These are phyloP conservation scores for Drosophila nigricruria DNA, from an alignment of 2,888 invertebrate species.

Conservation along the genomic window DNA sequence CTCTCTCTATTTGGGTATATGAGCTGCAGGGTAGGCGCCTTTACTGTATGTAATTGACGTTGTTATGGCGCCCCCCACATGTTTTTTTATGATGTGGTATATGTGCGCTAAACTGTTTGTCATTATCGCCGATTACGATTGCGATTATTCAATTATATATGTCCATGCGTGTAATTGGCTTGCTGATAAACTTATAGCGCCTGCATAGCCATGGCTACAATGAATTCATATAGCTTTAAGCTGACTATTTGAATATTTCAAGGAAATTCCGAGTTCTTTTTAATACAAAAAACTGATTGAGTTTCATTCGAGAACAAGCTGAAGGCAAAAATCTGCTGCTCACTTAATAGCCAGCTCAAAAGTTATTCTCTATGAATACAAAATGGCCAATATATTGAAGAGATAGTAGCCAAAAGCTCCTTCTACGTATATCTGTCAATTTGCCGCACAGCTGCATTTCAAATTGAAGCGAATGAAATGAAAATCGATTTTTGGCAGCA, in stretches of 20 bases:
- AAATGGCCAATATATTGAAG: neutral
- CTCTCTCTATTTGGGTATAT: neutral
- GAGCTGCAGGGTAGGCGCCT: constrained; percentile 29
- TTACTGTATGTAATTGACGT: constrained; percentile 58
- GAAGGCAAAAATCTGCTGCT: neutral
- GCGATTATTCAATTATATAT: constrained; percentile 63
- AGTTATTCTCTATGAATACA: neutral
- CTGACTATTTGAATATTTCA: too few relatives aligned
- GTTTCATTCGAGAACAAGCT: neutral
- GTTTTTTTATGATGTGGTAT: constrained; percentile 59
- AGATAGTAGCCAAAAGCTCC: neutral
- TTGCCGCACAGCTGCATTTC: neutral
- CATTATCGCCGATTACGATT: constrained; percentile 64
- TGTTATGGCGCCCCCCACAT: constrained; percentile 32
- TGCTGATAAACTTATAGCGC: neutral
- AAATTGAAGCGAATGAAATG: neutral
- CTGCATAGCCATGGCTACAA: neutral
- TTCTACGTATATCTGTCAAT: neutral
- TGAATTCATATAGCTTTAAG: neutral
- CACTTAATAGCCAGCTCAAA: neutral
- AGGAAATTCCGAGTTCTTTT: neutral
- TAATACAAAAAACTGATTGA: neutral
- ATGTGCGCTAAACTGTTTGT: constrained; percentile 67
- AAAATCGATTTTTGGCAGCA: constrained; percentile 19
- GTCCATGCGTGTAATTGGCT: neutral